phyloP scores from a whole-genome alignment of 2,113 vertebrate genomes.

The Brachyhypopomus gauderio region DNA sequence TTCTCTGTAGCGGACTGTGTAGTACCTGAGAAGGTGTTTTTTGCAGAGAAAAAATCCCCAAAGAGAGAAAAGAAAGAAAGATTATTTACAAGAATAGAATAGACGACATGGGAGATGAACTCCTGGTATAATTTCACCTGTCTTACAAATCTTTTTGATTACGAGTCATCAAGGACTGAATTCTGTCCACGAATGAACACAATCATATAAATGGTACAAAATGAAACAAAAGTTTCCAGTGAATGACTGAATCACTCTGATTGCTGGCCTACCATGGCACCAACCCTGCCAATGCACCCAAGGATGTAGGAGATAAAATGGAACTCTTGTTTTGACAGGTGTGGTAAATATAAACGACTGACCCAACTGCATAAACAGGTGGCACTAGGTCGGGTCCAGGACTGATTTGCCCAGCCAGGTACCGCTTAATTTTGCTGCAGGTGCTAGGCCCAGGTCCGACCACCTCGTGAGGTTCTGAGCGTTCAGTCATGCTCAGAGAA shows the following conservation, averaged over 20 bases:
- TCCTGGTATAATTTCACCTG: too few relatives aligned
- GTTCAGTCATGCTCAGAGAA: conserved; percentile 28
- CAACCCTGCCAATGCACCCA: neutral
- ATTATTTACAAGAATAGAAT: too few relatives aligned
- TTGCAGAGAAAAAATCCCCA: conserved; percentile 11
- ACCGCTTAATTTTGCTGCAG: conserved; percentile 32
- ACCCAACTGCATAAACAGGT: neutral
- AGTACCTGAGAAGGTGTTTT: conserved; percentile 75
- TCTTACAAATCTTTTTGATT: too few relatives aligned
- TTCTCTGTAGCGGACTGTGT: conserved; percentile 90
- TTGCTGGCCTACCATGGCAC: neutral
- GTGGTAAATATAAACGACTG: neutral
- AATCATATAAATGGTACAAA: neutral
- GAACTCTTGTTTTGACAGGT: neutral
- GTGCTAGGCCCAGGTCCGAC: neutral
- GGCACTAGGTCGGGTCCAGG: conserved; percentile 37
- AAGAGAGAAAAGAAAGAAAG: too few relatives aligned
- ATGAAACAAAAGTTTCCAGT: neutral
- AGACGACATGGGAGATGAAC: too few relatives aligned
- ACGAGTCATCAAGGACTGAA: too few relatives aligned
- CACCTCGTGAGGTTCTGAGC: conserved; percentile 10
- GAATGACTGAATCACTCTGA: neutral
- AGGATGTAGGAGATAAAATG: neutral
- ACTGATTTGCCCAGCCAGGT: neutral
- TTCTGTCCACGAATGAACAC: neutral